Base-by-base conservation (phyloP, 2,113 vertebrate species). In the Leiothrix lutea region DNA sequence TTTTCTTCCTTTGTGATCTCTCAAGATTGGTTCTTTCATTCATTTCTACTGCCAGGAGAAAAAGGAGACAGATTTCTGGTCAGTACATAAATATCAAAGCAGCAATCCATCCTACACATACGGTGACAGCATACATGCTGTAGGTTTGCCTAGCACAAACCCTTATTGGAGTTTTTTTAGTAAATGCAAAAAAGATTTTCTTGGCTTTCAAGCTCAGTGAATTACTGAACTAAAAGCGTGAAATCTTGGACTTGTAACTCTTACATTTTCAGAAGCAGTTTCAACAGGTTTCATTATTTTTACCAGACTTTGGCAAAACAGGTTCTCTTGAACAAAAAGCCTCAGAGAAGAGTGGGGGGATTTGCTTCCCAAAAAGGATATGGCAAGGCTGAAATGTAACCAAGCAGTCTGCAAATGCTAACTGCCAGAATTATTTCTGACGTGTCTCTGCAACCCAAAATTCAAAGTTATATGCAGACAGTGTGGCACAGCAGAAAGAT, bases 1-100 rank as follows among this genome's bases (percentile, higher is more conserved):
- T 88, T 97, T 94, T 96, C 92, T 79, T 92, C 88, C 88, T 95
- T 94, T 96, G 80, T 92, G 72, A 95, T 94, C 85, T 85, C 57
- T 96, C 82, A 92, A 47, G 77, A 92, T 70, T 21, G 53, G 64
- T 86, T 95, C 88, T 96, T 93, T 92, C 82, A 90, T 79, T 94
- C 80, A 84, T 44, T 93, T 74, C 72, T 94, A 61, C 66, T 86
- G 66, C 71, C 82, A 95, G 84, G 72, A 92, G 51, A 94, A 90
- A 90, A 92, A 69, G 54, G 71, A 88, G 66, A 91, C 67, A 60
- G 61, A 69, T 88, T 95, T 94, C 77, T 92, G 70, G 66, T 87
- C 82, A 56, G 38, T 38, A 79, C 60, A 83, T 67, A 94, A 84
- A 67, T 45, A 74, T 36, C 78, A 70, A 88, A 92, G 62, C 78